Conservation (phyloP, 2,888 invertebrate genomes). For the Protophormia terraenovae region DNA sequence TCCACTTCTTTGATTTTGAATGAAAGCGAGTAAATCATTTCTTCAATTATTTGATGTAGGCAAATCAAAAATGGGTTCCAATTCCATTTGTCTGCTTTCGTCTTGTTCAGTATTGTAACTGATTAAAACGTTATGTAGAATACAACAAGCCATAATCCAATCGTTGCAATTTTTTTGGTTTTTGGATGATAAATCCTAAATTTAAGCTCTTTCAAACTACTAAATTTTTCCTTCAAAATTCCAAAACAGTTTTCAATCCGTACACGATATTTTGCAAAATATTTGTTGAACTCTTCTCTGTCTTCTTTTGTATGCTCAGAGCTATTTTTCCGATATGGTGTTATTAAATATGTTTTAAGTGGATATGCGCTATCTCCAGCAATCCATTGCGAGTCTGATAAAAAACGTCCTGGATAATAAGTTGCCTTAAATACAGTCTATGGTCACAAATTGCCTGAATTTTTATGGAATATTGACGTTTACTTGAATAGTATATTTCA, state of each 20-base stretch:
- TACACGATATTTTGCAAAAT: neutral
- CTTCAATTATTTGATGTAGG: neutral
- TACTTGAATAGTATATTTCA: conserved; percentile 50
- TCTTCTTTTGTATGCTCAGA: conserved; percentile 12
- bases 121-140: neutral
- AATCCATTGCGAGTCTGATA: conserved; percentile 30
- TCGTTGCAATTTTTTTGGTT: neutral
- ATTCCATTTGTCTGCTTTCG: neutral
- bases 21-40: neutral
- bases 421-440: conserved; percentile 49
- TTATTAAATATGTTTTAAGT: conserved; percentile 38
- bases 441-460: conserved; percentile 42
- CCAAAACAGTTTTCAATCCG: neutral
- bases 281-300: conserved; percentile 5
- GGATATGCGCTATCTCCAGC: conserved; percentile 50
- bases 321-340: conserved; percentile 24
- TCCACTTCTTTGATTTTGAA: neutral
- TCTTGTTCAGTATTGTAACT: neutral
- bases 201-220: neutral
- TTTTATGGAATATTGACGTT: conserved; percentile 55
- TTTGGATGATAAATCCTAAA: neutral
- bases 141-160: neutral
- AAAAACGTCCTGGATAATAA: conserved; percentile 28
- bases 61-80: neutral
- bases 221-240: neutral